phyloP scores from a whole-genome alignment of 2,113 vertebrate genomes.

The Chloropsis hardwickii region DNA sequence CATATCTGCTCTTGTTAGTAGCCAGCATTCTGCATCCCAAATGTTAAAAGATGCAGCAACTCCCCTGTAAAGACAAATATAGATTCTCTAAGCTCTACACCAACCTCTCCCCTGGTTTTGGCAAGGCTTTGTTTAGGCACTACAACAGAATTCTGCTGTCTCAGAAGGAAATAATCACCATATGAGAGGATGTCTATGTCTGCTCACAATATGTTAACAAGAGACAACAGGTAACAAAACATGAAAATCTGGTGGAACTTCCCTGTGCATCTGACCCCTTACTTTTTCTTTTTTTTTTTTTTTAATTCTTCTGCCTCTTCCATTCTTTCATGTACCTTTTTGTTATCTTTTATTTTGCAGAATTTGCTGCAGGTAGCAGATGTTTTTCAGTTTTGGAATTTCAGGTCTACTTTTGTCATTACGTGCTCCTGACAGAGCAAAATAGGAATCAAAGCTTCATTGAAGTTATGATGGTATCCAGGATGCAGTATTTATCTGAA shows the following conservation, averaged over 20 bases:
- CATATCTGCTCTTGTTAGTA: background rate
- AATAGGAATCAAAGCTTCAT: background rate
- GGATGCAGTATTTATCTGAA: background rate
- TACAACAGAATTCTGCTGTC: background rate
- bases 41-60: background rate
- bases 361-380: background rate
- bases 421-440: background rate
- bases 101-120: background rate
- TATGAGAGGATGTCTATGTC: background rate
- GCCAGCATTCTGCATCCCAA: background rate
- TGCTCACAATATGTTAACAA: background rate
- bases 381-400: background rate
- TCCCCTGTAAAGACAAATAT: background rate
- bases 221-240: background rate
- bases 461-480: background rate
- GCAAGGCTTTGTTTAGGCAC: background rate
- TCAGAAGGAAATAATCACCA: background rate
- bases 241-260: background rate
- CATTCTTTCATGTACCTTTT: background rate
- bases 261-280: background rate
- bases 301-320: background rate
- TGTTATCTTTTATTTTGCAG: background rate
- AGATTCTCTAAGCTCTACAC: background rate
- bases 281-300: background rate
- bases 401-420: background rate